Base-by-base conservation (phyloP, 2,888 invertebrate species). In the Torymus aiolomorphi region DNA sequence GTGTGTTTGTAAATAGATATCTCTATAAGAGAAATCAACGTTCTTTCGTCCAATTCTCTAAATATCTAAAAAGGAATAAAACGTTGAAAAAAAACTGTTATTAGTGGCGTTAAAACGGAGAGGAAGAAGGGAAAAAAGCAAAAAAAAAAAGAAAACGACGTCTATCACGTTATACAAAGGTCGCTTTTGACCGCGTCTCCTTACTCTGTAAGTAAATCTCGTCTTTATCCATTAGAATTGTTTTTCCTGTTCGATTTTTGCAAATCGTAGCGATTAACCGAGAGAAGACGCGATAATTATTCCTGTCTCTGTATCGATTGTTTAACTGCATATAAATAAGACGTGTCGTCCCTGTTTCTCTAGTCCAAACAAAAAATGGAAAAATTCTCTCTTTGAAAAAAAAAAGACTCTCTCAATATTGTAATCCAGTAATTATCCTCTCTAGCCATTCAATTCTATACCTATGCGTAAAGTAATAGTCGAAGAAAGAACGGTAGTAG, bases 241-340 rank as follows among this genome's bases (percentile, higher is more conserved):
- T 72, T 72, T 76, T 67, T 73, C 72, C 52, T 42, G 71, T 69
- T 73, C 52, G 56, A 73, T 67, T 66, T 69, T 52, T 66, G 16
- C n/a, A 63, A 4, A 54, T 70, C 18, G 69, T 71, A 73, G 72
- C 16, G 31, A 31, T 31, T 31, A 31, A 31, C 8, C 12, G 11
- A 2, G 16, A 49, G 20, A 67, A 1, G 56, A 54, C 62, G 62
- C 67, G 65, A 56, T 20, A 31, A 5, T 31, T 57, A 14, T 56
- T 31, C 31, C 65, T 71, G 31, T 31, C 51, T 70, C 13, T 73
- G 42, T 20, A 20, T 31, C 31, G 31, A 72, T 66, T 76, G 66
- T 76, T 80, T 80, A 80, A 80, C 80, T 76, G 76, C 80, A 76
- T 76, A 80, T 80, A 24, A 70, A 65, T 13, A 31, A 1, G 31